A percentile compares a stretch with the other conserved stretches of the same genome.
Evolutionary conservation across 92 coral and sea anemone species (phyloP).

Genomic region (Porites rus): DNA sequence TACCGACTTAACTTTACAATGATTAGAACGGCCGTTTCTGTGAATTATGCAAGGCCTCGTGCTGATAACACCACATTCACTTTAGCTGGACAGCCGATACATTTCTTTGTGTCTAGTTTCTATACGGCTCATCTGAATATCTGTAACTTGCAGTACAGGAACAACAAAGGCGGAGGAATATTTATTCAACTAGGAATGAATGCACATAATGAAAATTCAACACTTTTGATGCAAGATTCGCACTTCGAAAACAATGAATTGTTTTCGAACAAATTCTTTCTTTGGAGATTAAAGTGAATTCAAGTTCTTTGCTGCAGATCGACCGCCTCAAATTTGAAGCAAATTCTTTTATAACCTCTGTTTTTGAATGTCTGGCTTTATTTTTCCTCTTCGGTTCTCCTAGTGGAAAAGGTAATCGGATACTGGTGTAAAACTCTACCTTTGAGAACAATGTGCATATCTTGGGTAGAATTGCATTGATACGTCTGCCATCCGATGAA

Average conservation of each 20-base stretch:
- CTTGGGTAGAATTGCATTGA: neutral
- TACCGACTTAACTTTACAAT: conserved; percentile 8
- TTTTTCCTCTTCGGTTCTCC: neutral
- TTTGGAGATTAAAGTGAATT: neutral
- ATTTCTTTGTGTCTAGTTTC: neutral
- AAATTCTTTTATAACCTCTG: conserved; percentile 15
- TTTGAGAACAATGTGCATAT: neutral
- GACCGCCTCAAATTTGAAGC: neutral
- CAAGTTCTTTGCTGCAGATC: neutral
- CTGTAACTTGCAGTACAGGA: conserved; percentile 3
- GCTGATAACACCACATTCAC: conserved; percentile 11
- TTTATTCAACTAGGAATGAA: neutral
- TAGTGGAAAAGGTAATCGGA: neutral
- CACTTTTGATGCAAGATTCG: neutral
- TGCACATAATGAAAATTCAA: neutral
- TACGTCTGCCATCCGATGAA: conserved; percentile 6
- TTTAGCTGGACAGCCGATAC: conserved; percentile 14
- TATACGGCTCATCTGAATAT: neutral
- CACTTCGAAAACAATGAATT: conserved; percentile 3
- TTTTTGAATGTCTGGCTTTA: neutral
- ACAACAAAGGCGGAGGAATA: conserved; percentile 35
- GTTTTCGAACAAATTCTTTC: conserved; percentile 25
- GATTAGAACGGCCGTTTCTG: neutral
- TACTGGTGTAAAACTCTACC: conserved; percentile 1
- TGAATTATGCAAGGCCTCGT: neutral